Evolutionary conservation across 2,888 invertebrate genomes (phyloP).

Genomic region (Luffia ferchaultella): DNA sequence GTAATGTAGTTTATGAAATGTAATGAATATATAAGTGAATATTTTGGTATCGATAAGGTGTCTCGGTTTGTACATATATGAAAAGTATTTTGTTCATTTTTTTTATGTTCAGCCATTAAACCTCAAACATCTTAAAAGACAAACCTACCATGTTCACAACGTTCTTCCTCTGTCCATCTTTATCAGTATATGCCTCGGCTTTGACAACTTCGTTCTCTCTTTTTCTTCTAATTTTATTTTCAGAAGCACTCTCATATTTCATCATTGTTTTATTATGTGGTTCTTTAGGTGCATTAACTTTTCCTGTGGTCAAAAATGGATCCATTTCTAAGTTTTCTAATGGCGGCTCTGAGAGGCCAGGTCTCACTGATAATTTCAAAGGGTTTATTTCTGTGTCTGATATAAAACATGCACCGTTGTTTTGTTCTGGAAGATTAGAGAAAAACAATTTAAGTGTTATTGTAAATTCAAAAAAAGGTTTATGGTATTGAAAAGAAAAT

Average conservation of each 20-base stretch:
- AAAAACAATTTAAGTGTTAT: too few relatives aligned
- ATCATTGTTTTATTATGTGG: slow-evolving; percentile 34
- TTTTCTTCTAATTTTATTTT: slow-evolving; percentile 61
- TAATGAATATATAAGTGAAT: too few relatives aligned
- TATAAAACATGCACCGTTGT: slow-evolving; percentile 73
- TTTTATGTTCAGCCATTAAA: too few relatives aligned
- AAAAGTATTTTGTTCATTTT: too few relatives aligned
- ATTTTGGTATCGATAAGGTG: too few relatives aligned
- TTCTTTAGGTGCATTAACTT: slow-evolving; percentile 43
- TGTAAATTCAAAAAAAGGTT: too few relatives aligned
- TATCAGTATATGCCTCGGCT: slow-evolving; percentile 72
- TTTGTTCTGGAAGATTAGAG: slow-evolving; percentile 45
- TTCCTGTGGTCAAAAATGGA: slow-evolving; percentile 38
- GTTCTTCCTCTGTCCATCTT: slow-evolving; percentile 75
- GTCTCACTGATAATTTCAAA: slow-evolving; percentile 58
- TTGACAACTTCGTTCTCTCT: slow-evolving; percentile 76
- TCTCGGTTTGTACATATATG: too few relatives aligned
- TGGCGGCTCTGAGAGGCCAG: slow-evolving; percentile 45
- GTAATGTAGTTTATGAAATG: too few relatives aligned
- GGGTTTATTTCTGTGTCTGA: slow-evolving; percentile 71
- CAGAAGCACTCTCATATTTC: slow-evolving; percentile 29
- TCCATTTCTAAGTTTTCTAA: slow-evolving; percentile 59
- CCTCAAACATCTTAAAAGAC: too few relatives aligned
- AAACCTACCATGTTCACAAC: slow-evolving; percentile 77
- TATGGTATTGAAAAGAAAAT: too few relatives aligned